Conservation (phyloP, 1,140 invertebrate species). For the Megathymus violae region DNA sequence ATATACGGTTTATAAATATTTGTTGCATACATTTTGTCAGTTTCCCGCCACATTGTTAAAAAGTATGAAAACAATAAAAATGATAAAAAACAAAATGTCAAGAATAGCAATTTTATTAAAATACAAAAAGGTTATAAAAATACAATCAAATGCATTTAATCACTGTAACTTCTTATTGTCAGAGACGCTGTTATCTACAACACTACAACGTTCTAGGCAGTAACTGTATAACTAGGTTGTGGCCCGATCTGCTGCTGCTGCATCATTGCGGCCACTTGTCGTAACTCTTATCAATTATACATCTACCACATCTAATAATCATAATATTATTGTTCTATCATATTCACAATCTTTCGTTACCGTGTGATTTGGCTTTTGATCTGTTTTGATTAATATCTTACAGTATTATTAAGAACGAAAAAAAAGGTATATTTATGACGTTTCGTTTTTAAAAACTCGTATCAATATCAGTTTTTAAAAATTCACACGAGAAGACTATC, state of each 20-base stretch:
- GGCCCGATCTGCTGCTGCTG: conserved; percentile 38
- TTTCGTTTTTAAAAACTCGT: conserved; percentile 2
- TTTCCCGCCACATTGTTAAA: conserved; percentile 16
- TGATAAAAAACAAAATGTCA: conserved; percentile 71
- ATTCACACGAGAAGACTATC: conserved; percentile 48
- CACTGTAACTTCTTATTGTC: conserved; percentile 78
- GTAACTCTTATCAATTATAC: conserved; percentile 33
- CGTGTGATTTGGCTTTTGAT: neutral
- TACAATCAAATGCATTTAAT: conserved; percentile 82
- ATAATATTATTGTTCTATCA: neutral
- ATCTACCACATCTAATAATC: neutral
- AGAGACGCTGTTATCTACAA: conserved; percentile 59
- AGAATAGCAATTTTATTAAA: conserved; percentile 83
- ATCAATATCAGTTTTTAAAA: conserved; percentile 12
- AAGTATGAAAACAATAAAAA: neutral
- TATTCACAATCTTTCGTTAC: neutral
- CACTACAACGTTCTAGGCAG: conserved; percentile 63
- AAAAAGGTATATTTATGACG: neutral
- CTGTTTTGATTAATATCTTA: neutral
- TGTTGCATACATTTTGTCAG: neutral
- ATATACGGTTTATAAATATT: neutral
- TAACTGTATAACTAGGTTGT: conserved; percentile 55
- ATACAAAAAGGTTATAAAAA: conserved; percentile 82
- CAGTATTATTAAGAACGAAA: neutral
- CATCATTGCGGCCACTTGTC: conserved; percentile 54